phyloP scores from a whole-genome alignment of 1,140 invertebrate species.

The Homarus americanus region DNA sequence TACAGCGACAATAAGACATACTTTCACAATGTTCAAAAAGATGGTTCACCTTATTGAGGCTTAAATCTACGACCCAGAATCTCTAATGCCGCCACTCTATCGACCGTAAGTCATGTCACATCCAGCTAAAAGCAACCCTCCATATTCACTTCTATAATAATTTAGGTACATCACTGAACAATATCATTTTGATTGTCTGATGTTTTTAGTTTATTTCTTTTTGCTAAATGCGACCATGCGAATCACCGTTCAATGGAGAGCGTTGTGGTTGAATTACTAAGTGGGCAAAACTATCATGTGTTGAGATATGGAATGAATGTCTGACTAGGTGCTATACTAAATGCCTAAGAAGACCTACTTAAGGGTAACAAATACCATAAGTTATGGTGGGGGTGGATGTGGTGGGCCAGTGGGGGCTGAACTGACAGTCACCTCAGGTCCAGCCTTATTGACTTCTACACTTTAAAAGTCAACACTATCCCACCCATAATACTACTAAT shows the following conservation, averaged over 20 bases:
- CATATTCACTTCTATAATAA: not conserved
- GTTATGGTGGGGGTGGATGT: slow-evolving; percentile 41
- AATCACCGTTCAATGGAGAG: slow-evolving; percentile 31
- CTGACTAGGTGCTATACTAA: slow-evolving; percentile 56
- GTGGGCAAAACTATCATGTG: slow-evolving; percentile 31
- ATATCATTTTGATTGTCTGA: slow-evolving; percentile 61
- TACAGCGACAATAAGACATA: slow-evolving; percentile 17
- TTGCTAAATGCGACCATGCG: slow-evolving; percentile 45
- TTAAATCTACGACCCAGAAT: slow-evolving; percentile 23
- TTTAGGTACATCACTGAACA: slow-evolving; percentile 28
- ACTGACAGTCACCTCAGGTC: not conserved
- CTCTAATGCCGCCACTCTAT: not conserved
- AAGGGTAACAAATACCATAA: slow-evolving; percentile 59
- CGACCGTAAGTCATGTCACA: slow-evolving; percentile 43
- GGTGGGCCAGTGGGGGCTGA: not conserved
- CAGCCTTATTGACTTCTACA: not conserved
- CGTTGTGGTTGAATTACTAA: slow-evolving; percentile 52
- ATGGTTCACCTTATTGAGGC: slow-evolving; percentile 1
- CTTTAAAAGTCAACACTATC: not conserved
- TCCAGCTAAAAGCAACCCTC: slow-evolving; percentile 51
- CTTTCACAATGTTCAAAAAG: not conserved
- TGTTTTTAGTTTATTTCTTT: slow-evolving; percentile 39
- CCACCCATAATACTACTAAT: not conserved
- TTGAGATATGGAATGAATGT: slow-evolving; percentile 42
- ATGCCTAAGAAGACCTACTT: slow-evolving; percentile 56